Evolutionary conservation across 2,888 invertebrate species (phyloP), one percentile per base, ranked within the genome.

Genomic region (Agrilus cyanescens): DNA sequence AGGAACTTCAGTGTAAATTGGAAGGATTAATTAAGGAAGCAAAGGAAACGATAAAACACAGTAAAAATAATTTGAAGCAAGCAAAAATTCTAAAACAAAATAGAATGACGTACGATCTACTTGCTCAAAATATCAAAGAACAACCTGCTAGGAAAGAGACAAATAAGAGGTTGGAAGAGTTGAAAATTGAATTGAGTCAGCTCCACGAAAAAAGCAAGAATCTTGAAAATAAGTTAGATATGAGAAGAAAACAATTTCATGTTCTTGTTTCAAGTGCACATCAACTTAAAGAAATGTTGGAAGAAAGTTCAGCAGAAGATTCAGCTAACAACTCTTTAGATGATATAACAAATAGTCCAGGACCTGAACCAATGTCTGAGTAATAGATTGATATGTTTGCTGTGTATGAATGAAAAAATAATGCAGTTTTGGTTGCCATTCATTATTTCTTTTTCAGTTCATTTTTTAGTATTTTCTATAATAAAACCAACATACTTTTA

Each of bases 21-120:
- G 85, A 86, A 62, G 68, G 74, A 2, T 82, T 82, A 50, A 91
- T 93, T 53, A 80, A 80, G 52, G 72, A 80, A 38, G 89, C 90
- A 1, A 85, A 86, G 60, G 70, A 73, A 12, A 82, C 86, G 50
- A 91, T 95, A 52, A 80, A 84, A 47, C 78, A 78, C 45, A 87
- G 86, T 45, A 91, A 94, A 67, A 68, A 72, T 6, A 87, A 88
- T 54, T 66, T 93, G 6, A 76, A 81, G 34, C 75, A 85, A 57
- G 91, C 91, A 0, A 89, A 89, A 61, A 80, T 84, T 51, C 82
- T 91, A 18, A 76, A 94, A 12, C 88, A 89, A 60, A 90, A 95
- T 62, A 76, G 88, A 56, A 83, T 86, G 69, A 93, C 94, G 62
- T 95, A 95, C 68, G 93, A 95, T 70, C 82, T 91, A 10, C 60